Evolutionary conservation across 2,888 invertebrate genomes (phyloP).

Genomic region (Tinea semifulvella): DNA sequence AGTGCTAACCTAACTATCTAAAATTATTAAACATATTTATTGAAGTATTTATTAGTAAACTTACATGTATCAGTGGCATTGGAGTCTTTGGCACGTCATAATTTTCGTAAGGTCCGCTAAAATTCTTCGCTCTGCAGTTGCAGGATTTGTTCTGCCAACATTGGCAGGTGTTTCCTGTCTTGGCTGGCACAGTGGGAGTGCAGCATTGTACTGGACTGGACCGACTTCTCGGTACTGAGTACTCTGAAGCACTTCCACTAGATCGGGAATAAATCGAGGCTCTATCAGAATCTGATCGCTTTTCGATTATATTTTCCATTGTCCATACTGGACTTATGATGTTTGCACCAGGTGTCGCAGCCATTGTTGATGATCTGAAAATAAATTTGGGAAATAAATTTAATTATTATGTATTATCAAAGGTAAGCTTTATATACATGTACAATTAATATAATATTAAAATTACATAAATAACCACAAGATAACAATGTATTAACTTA

Average conservation of each 20-base stretch:
- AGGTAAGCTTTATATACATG: too few relatives aligned
- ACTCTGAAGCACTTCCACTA: constrained; percentile 73
- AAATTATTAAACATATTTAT: background rate
- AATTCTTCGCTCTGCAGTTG: constrained; percentile 48
- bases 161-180: constrained; percentile 45
- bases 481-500: too few relatives aligned
- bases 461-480: too few relatives aligned
- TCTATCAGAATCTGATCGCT: constrained; percentile 64
- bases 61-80: constrained; percentile 61
- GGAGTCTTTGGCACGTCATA: constrained; percentile 81
- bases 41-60: constrained; percentile 14
- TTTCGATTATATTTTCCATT: constrained; percentile 61
- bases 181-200: constrained; percentile 69
- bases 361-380: constrained; percentile 68
- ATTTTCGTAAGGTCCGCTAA: constrained; percentile 75
- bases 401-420: too few relatives aligned
- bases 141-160: constrained; percentile 54
- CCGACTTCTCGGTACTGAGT: constrained; percentile 65
- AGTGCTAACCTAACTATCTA: too few relatives aligned
- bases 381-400: background rate
- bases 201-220: constrained; percentile 50
- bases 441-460: too few relatives aligned
- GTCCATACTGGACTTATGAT: constrained; percentile 67
- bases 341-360: constrained; percentile 49
- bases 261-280: constrained; percentile 73